A percentile compares a stretch with the other conserved stretches of the same genome.
phyloP scores from a whole-genome alignment of 2,797 vertebrate genomes.

The Allobates femoralis region DNA sequence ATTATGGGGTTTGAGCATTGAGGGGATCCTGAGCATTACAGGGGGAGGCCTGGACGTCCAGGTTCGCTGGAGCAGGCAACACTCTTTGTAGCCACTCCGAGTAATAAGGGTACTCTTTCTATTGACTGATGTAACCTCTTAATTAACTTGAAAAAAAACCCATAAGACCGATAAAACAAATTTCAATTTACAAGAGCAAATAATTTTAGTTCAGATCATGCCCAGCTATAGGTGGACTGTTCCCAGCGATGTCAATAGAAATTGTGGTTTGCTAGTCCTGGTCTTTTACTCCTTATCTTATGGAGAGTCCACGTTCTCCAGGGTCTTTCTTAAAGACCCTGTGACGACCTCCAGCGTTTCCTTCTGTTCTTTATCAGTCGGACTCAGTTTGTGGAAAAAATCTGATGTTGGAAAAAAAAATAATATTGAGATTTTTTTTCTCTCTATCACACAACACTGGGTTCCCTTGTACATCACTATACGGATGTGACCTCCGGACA shows the following conservation, averaged over 20 bases:
- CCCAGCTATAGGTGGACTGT: not conserved
- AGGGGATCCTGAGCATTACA: too few species aligned
- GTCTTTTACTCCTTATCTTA: not conserved
- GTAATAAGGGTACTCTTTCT: not conserved
- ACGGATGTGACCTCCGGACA: conserved; percentile 20
- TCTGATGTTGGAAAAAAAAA: too few species aligned
- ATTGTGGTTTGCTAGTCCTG: not conserved
- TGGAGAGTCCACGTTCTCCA: not conserved
- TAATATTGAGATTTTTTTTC: not conserved
- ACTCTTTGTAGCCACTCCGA: not conserved
- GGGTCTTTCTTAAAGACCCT: not conserved
- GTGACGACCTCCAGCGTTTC: not conserved
- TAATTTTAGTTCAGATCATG: not conserved
- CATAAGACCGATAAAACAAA: too few species aligned
- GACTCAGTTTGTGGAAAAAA: not conserved
- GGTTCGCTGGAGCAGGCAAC: not conserved
- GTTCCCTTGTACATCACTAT: conserved; percentile 25
- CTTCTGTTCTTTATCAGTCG: not conserved
- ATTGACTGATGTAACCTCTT: not conserved
- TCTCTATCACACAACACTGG: not conserved
- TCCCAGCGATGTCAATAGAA: conserved; percentile 6
- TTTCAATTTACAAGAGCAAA: too few species aligned
- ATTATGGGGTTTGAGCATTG: too few species aligned
- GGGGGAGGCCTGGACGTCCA: not conserved
- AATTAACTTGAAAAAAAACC: not conserved